A percentile compares a stretch with the other conserved stretches of the same genome.
These are phyloP conservation scores for Carollia perspicillata DNA, from an alignment of 2,113 vertebrate genomes.

Conservation along the genomic window DNA sequence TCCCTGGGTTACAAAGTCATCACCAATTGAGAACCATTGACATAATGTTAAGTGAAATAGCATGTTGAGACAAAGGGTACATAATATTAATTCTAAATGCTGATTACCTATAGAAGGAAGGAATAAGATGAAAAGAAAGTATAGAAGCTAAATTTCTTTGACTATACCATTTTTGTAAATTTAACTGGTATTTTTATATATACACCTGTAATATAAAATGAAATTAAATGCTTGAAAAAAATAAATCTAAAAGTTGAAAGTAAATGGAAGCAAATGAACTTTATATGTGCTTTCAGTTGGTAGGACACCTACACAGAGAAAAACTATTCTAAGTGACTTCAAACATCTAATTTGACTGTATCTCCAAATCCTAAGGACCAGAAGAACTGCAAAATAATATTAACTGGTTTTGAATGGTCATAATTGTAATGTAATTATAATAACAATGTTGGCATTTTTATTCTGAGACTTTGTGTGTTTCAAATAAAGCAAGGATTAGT, in stretches of 20 bases:
- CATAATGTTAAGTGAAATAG: background rate
- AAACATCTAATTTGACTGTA: background rate
- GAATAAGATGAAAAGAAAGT: background rate
- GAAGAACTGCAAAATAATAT: background rate
- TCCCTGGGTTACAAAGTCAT: background rate
- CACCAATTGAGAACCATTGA: background rate
- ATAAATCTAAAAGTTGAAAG: background rate
- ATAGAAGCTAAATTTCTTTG: background rate
- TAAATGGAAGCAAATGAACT: slow-evolving; percentile 3
- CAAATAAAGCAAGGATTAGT: background rate
- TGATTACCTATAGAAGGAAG: background rate
- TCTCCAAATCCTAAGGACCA: background rate
- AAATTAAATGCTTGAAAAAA: background rate
- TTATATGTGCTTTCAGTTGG: background rate
- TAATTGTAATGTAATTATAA: background rate
- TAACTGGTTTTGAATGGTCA: slow-evolving; percentile 3
- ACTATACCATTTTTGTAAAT: background rate
- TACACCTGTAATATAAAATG: background rate
- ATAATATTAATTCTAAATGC: background rate
- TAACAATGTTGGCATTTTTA: background rate
- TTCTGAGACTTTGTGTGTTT: background rate
- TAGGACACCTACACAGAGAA: background rate
- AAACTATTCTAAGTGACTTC: background rate
- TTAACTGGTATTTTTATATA: background rate
- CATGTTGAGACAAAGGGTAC: background rate